Evolutionary conservation across 2,797 vertebrate genomes (phyloP).

Genomic region (Propithecus perrieri): DNA sequence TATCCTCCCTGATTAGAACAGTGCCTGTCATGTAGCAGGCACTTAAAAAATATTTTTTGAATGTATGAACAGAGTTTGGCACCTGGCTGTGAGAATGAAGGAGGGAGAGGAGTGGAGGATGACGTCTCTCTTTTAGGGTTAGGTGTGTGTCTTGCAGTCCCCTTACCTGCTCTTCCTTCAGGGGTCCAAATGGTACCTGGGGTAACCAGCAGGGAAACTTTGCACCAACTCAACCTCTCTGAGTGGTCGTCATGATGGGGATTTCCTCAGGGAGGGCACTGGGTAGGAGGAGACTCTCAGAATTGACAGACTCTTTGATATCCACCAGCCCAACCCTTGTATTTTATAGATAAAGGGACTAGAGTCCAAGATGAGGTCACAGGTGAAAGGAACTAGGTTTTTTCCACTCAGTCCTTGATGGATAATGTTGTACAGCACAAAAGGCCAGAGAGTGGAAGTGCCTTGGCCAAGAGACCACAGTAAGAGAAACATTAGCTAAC

Average conservation of each 20-base stretch:
- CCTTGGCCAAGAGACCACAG: neutral
- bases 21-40: neutral
- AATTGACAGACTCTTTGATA: neutral
- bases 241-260: neutral
- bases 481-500: neutral
- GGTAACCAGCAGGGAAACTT: neutral
- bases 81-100: neutral
- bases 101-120: neutral
- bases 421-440: neutral
- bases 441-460: neutral
- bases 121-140: slow-evolving; percentile 24
- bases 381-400: neutral
- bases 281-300: neutral
- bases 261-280: neutral
- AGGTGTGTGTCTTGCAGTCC: neutral
- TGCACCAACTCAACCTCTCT: neutral
- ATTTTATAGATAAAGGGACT: neutral
- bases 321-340: neutral
- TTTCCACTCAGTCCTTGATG: neutral
- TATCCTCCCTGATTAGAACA: neutral
- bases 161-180: neutral
- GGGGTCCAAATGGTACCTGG: neutral
- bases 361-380: neutral
- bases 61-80: neutral
- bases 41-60: slow-evolving; percentile 1